Evolutionary conservation across 1,140 invertebrate species (phyloP), one percentile per base, ranked within the genome.

Genomic region (Tribolium madens): DNA sequence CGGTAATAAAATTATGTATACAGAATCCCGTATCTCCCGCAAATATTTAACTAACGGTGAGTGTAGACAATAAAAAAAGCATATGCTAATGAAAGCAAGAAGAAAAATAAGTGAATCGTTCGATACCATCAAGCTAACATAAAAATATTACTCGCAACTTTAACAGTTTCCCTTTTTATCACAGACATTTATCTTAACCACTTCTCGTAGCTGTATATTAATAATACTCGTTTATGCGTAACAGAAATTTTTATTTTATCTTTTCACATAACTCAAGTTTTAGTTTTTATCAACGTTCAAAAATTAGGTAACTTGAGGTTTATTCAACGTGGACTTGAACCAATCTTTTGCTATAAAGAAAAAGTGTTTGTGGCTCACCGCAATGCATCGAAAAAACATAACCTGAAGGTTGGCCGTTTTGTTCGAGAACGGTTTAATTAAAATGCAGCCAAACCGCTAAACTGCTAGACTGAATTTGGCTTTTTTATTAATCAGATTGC

Each of bases 181-280:
- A 42, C 7, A 42, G n/a, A 46, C n/a, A 75, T 64, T 31, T 76
- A 42, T 52, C 15, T 17, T 17, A 47, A 64, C 42, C 69, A 52
- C 47, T 36, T 57, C 18, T 70, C 53, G 13, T 48, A 69, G 36
- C 14, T 21, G 53, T 46, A 18, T 68, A 46, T 75, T 42, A 64
- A 75, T 33, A 21, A 64, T 18, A 42, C 64, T 68, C 53, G 42
- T 68, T 75, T 48, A 17, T 68, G 64, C 57, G 53, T 46, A 73
- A 33, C 71, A 73, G 14, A 26, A 57, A 15, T n/a, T 57, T 57
- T 18, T 17, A 57, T 26, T n/a, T 57, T 42, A 42, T 17, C 14
- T 17, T 57, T 57, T 57, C 15, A 17, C 10, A 57, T 4, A 17
- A 57, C 10, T 57, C 18, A 9, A 18, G 10, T 17, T 12, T 21